phyloP scores from a whole-genome alignment of 2,797 vertebrate genomes.

The Morelia viridis region DNA sequence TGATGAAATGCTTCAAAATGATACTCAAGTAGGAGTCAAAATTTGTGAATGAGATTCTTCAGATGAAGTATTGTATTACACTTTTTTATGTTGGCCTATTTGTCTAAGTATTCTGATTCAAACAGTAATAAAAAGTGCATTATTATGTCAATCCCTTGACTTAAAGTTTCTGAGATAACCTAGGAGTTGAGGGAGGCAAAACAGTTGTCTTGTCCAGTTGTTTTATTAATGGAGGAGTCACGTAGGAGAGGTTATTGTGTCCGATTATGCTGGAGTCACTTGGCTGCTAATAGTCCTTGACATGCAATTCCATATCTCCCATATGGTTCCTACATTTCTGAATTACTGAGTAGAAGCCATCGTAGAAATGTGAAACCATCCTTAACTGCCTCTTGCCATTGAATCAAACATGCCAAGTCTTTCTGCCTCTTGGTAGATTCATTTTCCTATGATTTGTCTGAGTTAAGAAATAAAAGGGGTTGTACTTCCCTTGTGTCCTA shows the following conservation, averaged over 20 bases:
- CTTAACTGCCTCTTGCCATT: neutral
- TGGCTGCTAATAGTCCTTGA: neutral
- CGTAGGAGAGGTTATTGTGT: neutral
- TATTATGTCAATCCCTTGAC: neutral
- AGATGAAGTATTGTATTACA: neutral
- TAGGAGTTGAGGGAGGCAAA: neutral
- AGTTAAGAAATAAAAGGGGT: neutral
- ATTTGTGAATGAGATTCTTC: constrained; percentile 1
- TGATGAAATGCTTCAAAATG: neutral
- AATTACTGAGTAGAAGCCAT: neutral
- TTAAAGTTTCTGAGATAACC: neutral
- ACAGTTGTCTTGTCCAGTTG: neutral
- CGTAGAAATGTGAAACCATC: neutral
- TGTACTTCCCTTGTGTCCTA: neutral
- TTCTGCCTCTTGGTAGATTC: neutral
- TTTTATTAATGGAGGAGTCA: neutral
- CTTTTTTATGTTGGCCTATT: neutral
- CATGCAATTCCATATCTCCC: neutral
- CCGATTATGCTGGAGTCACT: neutral
- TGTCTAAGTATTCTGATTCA: neutral
- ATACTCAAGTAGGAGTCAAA: neutral
- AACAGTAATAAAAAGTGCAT: neutral
- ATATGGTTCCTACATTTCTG: neutral
- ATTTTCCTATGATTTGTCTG: neutral
- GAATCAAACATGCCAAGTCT: neutral